A percentile compares a stretch with the other conserved stretches of the same genome.
Evolutionary conservation across 1,140 invertebrate genomes (phyloP).

Genomic region (Zaprionus ghesquierei): DNA sequence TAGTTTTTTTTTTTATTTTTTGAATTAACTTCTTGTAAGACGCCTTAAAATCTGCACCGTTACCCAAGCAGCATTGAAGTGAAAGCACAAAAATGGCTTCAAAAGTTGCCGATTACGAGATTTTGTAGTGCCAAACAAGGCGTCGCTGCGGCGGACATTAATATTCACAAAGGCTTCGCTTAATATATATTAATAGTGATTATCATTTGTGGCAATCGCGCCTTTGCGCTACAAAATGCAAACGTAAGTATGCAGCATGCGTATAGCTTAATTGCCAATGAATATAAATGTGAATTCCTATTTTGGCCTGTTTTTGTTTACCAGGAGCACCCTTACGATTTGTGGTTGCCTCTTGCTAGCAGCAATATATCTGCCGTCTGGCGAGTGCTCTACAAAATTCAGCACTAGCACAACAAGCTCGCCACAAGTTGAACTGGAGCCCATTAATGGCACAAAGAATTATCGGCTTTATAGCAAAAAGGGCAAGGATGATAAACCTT

Average conservation of each 20-base stretch:
- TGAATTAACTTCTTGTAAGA: conserved; percentile 26
- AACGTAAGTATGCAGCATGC: conserved; percentile 33
- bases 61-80: not conserved
- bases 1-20: conserved; percentile 21
- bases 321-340: not conserved
- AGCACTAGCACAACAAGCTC: conserved; percentile 22
- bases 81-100: not conserved
- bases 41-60: not conserved
- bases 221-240: conserved; percentile 16
- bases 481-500: conserved; percentile 84
- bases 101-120: conserved; percentile 30
- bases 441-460: conserved; percentile 84
- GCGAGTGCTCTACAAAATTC: conserved; percentile 23
- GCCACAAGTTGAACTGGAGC: conserved; percentile 75
- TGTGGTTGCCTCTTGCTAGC: conserved; percentile 27
- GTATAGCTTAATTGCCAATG: not conserved
- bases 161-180: conserved; percentile 44
- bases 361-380: not conserved
- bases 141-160: conserved; percentile 21
- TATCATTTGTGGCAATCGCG: conserved; percentile 1
- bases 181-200: conserved; percentile 26
- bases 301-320: not conserved
- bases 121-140: conserved; percentile 31
- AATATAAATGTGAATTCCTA: conserved; percentile 9
- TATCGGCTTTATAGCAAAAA: conserved; percentile 83